A percentile compares a stretch with the other conserved stretches of the same genome.
Evolutionary conservation across 30 jellyfish, hydroid and myxozoan species (phyloP).

Genomic region (Hydractinia symbiolongicarpus): DNA sequence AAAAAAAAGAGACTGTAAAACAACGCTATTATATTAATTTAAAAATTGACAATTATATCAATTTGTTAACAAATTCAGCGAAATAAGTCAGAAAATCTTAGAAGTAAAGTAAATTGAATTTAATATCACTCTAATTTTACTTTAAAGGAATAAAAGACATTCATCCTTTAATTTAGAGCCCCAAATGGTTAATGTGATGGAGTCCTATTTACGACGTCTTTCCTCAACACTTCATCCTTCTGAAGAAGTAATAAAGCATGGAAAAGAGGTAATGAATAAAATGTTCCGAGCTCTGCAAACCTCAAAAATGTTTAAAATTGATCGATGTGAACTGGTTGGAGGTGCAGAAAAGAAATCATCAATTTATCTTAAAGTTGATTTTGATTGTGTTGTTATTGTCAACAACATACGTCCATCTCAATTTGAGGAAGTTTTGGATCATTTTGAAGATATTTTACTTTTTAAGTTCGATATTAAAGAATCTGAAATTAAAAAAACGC

Average conservation of each 20-base stretch:
- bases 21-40: too few species aligned
- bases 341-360: conserved; percentile 14
- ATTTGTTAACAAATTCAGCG: too few species aligned
- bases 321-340: conserved; percentile 8
- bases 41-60: too few species aligned
- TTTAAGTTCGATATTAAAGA: neutral
- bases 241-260: conserved; percentile 3
- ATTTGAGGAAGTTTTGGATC: neutral
- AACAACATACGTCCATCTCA: neutral
- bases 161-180: too few species aligned
- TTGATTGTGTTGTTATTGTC: conserved; percentile 22
- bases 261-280: neutral
- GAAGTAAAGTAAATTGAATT: too few species aligned
- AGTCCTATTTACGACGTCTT: neutral
- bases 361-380: neutral
- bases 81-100: too few species aligned
- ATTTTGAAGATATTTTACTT: neutral
- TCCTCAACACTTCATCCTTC: neutral
- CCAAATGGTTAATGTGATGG: neutral
- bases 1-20: too few species aligned
- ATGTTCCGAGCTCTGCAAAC: too few species aligned
- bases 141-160: too few species aligned
- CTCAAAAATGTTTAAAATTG: neutral
- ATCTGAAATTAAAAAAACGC: neutral
- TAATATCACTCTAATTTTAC: too few species aligned